These are phyloP conservation scores for Agrotis segetum DNA, from an alignment of 2,888 invertebrate genomes.

Conservation along the genomic window DNA sequence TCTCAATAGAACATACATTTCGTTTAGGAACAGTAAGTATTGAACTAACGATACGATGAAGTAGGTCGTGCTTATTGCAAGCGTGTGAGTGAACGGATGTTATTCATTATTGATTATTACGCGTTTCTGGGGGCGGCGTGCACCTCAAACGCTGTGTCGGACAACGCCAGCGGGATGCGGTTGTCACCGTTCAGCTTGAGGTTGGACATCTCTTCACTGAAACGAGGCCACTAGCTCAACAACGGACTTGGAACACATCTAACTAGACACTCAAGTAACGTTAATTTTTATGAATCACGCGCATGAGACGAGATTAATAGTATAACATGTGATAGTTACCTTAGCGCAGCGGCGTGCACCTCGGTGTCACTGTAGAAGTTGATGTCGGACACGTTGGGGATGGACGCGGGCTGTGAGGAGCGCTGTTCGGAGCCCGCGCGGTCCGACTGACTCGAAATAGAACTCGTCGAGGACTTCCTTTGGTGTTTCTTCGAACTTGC, in stretches of 20 bases:
- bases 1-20: slow-evolving; percentile 27
- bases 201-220: slow-evolving; percentile 90
- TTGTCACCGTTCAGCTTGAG: slow-evolving; percentile 88
- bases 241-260: slow-evolving; percentile 40
- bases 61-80: slow-evolving; percentile 69
- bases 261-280: slow-evolving; percentile 26
- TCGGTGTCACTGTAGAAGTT: slow-evolving; percentile 98
- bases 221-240: slow-evolving; percentile 77
- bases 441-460: slow-evolving; percentile 89
- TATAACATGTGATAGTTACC: slow-evolving; percentile 80
- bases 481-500: slow-evolving; percentile 95
- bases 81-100: slow-evolving; percentile 72
- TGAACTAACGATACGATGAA: slow-evolving; percentile 49
- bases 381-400: slow-evolving; percentile 81
- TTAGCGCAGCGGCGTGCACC: slow-evolving; percentile 92
- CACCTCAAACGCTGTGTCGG: slow-evolving; percentile 90
- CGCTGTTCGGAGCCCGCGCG: slow-evolving; percentile 87
- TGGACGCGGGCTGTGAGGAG: slow-evolving; percentile 77
- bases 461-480: slow-evolving; percentile 92
- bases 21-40: slow-evolving; percentile 27
- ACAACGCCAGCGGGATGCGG: slow-evolving; percentile 89
- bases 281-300: slow-evolving; percentile 17
- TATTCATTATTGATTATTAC: slow-evolving; percentile 80
- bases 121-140: slow-evolving; percentile 89
- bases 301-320: slow-evolving; percentile 14